phyloP scores from a whole-genome alignment of 2,797 vertebrate genomes.

The Amniataba percoides region DNA sequence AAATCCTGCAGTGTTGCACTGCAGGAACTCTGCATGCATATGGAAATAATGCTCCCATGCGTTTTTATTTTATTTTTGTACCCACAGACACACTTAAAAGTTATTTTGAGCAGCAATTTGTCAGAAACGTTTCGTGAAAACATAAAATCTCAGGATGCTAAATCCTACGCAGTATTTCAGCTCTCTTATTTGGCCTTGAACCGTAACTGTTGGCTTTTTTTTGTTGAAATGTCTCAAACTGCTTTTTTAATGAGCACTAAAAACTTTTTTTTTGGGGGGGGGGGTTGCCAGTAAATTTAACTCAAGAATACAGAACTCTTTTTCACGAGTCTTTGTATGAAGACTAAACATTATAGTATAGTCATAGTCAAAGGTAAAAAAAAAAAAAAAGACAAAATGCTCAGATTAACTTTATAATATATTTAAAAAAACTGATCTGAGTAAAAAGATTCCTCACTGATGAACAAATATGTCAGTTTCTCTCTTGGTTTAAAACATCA shows the following conservation, averaged over 20 bases:
- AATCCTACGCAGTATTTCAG: neutral
- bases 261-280: neutral
- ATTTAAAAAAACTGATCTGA: too few relatives aligned
- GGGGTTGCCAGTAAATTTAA: neutral
- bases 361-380: too few relatives aligned
- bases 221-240: neutral
- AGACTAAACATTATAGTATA: neutral
- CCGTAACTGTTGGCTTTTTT: neutral
- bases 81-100: neutral
- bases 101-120: neutral
- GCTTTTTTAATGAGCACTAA: slow-evolving; percentile 9
- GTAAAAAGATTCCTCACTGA: too few relatives aligned
- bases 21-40: neutral
- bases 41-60: slow-evolving; percentile 1
- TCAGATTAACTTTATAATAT: too few relatives aligned
- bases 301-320: neutral
- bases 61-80: too few relatives aligned
- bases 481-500: too few relatives aligned
- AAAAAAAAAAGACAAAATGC: too few relatives aligned
- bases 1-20: too few relatives aligned
- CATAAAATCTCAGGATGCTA: neutral
- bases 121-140: neutral
- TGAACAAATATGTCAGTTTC: too few relatives aligned
- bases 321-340: slow-evolving; percentile 7
- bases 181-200: neutral